Conservation (phyloP, 2,797 vertebrate species). For the Momotus momota region DNA sequence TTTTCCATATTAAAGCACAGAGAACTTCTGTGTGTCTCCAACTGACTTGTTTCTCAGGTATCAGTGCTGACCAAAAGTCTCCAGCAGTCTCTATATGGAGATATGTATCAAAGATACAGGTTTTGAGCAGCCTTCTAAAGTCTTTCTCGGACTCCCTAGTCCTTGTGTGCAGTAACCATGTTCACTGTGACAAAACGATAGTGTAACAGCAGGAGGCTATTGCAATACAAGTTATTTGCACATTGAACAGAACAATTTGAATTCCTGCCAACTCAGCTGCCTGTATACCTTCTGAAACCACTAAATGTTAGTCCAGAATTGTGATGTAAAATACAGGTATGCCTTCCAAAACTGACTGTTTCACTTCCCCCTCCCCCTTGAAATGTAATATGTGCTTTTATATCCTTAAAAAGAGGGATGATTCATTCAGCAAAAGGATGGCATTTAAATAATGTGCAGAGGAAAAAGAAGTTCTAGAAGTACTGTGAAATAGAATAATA, state of each 20-base stretch:
- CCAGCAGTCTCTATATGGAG: background rate
- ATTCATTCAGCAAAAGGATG: background rate
- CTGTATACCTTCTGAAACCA: background rate
- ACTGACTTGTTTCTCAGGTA: background rate
- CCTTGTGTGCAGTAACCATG: background rate
- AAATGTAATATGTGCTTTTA: background rate
- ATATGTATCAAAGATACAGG: background rate
- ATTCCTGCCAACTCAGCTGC: background rate
- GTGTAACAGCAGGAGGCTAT: background rate
- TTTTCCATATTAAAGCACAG: background rate
- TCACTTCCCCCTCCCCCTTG: rapidly evolving
- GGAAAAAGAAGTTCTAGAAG: background rate
- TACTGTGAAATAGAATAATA: background rate
- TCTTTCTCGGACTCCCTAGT: background rate
- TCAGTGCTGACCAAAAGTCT: background rate
- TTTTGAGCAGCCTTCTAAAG: background rate
- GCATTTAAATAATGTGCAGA: background rate
- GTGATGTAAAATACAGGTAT: background rate
- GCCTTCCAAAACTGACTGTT: background rate
- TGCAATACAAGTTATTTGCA: background rate
- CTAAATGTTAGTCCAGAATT: background rate
- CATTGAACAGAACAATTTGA: background rate
- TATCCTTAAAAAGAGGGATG: background rate
- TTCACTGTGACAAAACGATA: background rate
- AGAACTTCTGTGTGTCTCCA: background rate